Percentiles rank a stretch among this genome's conserved stretches.
These are phyloP conservation scores for Acanthiza pusilla DNA, from an alignment of 2,797 vertebrate species.

Conservation along the genomic window DNA sequence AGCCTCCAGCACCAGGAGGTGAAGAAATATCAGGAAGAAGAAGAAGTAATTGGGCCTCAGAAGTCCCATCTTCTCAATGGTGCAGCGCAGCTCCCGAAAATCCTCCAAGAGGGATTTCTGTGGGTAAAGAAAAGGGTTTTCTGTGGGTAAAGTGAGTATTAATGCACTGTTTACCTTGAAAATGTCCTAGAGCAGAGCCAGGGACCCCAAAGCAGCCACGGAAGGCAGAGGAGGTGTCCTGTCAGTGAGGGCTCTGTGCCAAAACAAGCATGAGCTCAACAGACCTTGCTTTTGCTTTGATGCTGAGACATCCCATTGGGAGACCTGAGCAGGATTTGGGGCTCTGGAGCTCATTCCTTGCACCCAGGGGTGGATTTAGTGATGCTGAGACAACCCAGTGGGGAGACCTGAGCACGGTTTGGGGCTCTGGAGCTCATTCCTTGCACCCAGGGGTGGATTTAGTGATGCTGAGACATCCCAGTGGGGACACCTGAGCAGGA, in stretches of 20 bases:
- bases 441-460: too few relatives aligned
- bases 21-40: conserved; percentile 71
- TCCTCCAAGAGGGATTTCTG: conserved; percentile 72
- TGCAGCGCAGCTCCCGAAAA: conserved; percentile 72
- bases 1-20: conserved; percentile 72
- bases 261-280: background rate
- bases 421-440: too few relatives aligned
- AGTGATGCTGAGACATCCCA: too few relatives aligned
- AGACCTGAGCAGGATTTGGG: too few relatives aligned
- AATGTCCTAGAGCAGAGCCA: background rate
- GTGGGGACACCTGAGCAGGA: background rate
- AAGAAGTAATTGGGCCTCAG: conserved; percentile 65
- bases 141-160: conserved; percentile 13
- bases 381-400: rapidly evolving
- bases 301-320: too few relatives aligned
- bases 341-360: too few relatives aligned
- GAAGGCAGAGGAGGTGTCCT: background rate
- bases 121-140: conserved; percentile 26
- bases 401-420: too few relatives aligned
- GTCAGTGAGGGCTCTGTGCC: background rate
- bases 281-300: background rate
- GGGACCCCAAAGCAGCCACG: background rate
- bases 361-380: too few relatives aligned
- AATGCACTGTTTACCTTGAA: background rate
- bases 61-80: conserved; percentile 71